phyloP scores from a whole-genome alignment of 2,797 vertebrate genomes.

The Macrochelys suwanniensis region DNA sequence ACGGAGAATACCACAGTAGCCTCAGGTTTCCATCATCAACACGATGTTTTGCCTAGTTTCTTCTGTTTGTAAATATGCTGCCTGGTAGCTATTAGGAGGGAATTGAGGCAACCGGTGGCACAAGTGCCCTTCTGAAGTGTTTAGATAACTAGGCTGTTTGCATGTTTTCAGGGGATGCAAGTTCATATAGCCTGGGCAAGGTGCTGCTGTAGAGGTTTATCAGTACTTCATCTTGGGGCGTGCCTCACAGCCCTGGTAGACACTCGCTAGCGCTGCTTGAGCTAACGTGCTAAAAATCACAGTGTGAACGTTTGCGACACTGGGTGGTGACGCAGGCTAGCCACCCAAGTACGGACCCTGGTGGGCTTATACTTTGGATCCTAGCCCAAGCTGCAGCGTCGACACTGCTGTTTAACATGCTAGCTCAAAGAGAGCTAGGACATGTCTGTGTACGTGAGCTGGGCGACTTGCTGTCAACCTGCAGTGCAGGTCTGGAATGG shows the following conservation, averaged over 20 bases:
- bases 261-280: background rate
- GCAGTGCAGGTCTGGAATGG: background rate
- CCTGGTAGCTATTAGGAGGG: background rate
- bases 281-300: background rate
- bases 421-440: no score
- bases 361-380: background rate
- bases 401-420: background rate
- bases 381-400: background rate
- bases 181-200: background rate
- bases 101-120: background rate
- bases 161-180: background rate
- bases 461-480: background rate
- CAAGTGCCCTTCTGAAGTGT: background rate
- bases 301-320: no score
- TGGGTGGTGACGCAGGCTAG: background rate
- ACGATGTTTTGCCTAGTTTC: fast-evolving
- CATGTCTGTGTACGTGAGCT: background rate
- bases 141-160: background rate
- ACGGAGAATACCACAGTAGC: no score
- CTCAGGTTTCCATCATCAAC: background rate
- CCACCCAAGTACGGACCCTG: background rate
- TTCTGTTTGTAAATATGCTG: no score
- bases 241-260: background rate
- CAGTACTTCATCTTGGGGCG: background rate
- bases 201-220: background rate